Conservation (phyloP, 2,888 invertebrate species). For the Corbicula japonica region DNA sequence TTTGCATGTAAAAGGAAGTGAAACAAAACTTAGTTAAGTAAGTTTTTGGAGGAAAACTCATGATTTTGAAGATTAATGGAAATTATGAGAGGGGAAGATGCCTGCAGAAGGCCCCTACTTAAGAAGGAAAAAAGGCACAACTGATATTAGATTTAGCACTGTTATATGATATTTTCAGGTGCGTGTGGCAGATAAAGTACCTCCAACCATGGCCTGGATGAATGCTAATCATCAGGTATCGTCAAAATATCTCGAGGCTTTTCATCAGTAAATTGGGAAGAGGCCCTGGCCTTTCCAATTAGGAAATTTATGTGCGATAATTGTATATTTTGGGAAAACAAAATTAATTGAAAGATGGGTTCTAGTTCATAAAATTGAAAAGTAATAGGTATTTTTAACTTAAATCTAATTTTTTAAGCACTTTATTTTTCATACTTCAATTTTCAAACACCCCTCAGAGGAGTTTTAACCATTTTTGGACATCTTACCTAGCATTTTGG, state of each 20-base stretch:
- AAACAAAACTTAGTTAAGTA: too few relatives aligned
- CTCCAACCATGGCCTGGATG: conserved; percentile 96
- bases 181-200: conserved; percentile 95
- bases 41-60: too few relatives aligned
- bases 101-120: neutral
- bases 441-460: too few relatives aligned
- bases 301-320: neutral
- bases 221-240: conserved; percentile 90
- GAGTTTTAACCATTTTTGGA: too few relatives aligned
- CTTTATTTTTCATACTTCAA: too few relatives aligned
- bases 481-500: too few relatives aligned
- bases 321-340: neutral
- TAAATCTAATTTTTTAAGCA: too few relatives aligned
- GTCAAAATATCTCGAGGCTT: neutral
- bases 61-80: neutral
- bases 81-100: neutral
- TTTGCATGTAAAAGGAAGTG: too few relatives aligned
- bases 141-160: neutral
- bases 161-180: conserved; percentile 73
- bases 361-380: neutral
- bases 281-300: neutral
- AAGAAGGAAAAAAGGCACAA: neutral
- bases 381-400: neutral
- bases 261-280: neutral
- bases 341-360: neutral